Percentiles rank a stretch among this genome's conserved stretches.
Conservation (phyloP, 2,888 invertebrate species). For the Andrena dorsata region DNA sequence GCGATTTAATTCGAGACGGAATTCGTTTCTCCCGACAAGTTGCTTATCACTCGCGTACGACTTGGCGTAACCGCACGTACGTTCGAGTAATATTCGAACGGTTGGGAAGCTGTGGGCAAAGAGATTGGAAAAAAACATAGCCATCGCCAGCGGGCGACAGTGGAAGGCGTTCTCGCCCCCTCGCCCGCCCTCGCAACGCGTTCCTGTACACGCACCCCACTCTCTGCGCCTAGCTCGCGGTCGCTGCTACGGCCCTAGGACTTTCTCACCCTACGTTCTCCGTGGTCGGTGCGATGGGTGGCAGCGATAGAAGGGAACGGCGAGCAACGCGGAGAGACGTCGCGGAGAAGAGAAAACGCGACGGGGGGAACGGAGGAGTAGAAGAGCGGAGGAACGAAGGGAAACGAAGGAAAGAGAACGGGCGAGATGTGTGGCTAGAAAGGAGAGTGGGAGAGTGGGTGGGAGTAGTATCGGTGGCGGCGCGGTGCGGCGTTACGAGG, state of each 20-base stretch:
- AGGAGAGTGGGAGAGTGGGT: conserved; percentile 42
- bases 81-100: background rate
- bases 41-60: background rate
- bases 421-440: conserved; percentile 44
- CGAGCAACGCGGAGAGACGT: background rate
- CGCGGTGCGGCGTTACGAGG: conserved; percentile 50
- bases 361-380: background rate
- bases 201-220: conserved; percentile 8
- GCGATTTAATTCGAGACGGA: conserved; percentile 1
- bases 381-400: conserved; percentile 24
- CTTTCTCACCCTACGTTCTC: conserved; percentile 44
- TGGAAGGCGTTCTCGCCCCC: conserved; percentile 15
- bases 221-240: conserved; percentile 28
- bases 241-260: conserved; percentile 60
- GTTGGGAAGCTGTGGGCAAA: background rate
- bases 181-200: conserved; percentile 1
- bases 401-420: conserved; percentile 23
- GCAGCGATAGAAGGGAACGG: conserved; percentile 43
- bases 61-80: no score
- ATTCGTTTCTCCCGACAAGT: background rate
- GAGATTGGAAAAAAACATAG: background rate
- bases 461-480: conserved; percentile 43
- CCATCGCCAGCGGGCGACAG: conserved; percentile 16
- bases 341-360: background rate
- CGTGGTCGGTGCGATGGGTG: conserved; percentile 39